phyloP scores from a whole-genome alignment of 2,888 invertebrate species.

The Phaonia tiefii region DNA sequence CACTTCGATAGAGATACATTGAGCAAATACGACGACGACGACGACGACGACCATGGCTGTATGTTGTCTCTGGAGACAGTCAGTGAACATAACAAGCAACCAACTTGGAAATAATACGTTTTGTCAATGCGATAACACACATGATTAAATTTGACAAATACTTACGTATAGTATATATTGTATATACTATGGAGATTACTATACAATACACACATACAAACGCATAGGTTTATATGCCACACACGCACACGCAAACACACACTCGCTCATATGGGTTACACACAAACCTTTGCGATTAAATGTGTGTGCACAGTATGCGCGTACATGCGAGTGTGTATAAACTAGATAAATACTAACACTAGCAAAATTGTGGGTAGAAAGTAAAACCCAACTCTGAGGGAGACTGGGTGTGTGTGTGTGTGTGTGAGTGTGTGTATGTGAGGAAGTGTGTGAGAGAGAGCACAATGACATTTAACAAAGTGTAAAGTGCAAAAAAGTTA shows the following conservation, averaged over 20 bases:
- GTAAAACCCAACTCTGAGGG: neutral
- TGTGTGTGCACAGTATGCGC: no score
- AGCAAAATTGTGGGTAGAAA: slow-evolving; percentile 12
- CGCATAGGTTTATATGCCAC: neutral
- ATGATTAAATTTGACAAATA: slow-evolving; percentile 66
- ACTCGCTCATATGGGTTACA: neutral
- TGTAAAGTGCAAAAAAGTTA: slow-evolving; percentile 36
- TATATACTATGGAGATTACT: neutral
- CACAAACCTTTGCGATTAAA: slow-evolving; percentile 14
- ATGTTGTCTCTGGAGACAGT: neutral
- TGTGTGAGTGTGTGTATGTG: no score
- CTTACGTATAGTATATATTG: slow-evolving; percentile 25
- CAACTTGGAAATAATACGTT: slow-evolving; percentile 55
- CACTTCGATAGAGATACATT: slow-evolving; percentile 13
- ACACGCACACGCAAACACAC: neutral
- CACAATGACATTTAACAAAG: slow-evolving; percentile 40
- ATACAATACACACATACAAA: neutral
- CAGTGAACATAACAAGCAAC: neutral
- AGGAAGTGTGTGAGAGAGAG: neutral
- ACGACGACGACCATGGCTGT: neutral
- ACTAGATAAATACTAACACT: slow-evolving; percentile 6
- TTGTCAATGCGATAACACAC: slow-evolving; percentile 65
- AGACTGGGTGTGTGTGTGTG: no score
- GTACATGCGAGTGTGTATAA: neutral
- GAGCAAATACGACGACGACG: slow-evolving; percentile 13